These are phyloP conservation scores for Amitus sp. DNA, from an alignment of 2,888 invertebrate genomes.

Conservation along the genomic window DNA sequence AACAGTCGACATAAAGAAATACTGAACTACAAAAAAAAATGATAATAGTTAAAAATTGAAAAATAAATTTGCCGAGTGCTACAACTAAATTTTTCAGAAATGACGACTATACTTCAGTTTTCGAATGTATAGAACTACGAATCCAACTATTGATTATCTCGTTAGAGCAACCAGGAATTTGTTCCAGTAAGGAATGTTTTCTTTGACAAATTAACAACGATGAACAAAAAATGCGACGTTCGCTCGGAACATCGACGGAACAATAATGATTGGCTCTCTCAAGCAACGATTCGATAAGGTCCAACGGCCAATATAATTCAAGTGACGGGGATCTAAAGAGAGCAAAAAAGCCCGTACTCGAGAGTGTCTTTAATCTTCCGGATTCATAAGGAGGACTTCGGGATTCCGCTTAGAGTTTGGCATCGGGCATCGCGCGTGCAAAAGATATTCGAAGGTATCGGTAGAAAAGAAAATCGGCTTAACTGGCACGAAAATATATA, in stretches of 20 bases:
- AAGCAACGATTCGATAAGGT: conserved; percentile 32
- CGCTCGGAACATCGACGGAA: conserved; percentile 15
- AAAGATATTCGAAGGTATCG: conserved; percentile 55
- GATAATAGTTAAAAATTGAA: no score
- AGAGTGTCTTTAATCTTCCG: conserved; percentile 60
- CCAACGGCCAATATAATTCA: conserved; percentile 23
- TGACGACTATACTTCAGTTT: no score
- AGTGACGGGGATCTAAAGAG: conserved; percentile 29
- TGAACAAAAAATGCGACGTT: not conserved
- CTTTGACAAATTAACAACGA: not conserved
- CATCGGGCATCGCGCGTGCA: conserved; percentile 54
- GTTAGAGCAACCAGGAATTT: no score
- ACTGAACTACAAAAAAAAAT: no score
- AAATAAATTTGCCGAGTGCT: no score
- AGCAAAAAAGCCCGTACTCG: conserved; percentile 47
- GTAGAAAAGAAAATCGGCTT: conserved; percentile 64
- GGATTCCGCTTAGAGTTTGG: conserved; percentile 53
- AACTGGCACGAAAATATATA: conserved; percentile 51
- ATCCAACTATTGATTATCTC: no score
- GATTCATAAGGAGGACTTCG: conserved; percentile 56
- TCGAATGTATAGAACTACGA: no score
- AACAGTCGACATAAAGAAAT: no score
- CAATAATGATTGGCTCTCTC: conserved; percentile 24
- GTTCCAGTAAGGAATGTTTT: not conserved
- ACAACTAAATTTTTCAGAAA: no score